A percentile compares a stretch with the other conserved stretches of the same genome.
These are phyloP conservation scores for Himantopus leucocephalus DNA, from an alignment of 2,113 vertebrate species.

Conservation along the genomic window DNA sequence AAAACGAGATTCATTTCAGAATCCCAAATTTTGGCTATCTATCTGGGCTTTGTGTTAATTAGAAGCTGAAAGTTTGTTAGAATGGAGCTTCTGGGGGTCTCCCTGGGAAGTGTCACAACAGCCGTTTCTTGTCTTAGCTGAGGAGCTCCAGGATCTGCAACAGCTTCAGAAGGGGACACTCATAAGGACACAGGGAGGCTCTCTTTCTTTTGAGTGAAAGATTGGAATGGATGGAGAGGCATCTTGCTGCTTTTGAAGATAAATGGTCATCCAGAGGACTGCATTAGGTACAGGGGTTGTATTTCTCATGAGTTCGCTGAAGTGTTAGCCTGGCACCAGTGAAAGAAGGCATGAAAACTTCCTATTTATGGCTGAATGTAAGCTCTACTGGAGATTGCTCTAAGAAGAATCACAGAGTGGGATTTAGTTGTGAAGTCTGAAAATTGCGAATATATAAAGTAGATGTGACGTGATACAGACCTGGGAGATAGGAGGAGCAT, in stretches of 20 bases:
- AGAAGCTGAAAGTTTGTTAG: not conserved
- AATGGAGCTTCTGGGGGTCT: not conserved
- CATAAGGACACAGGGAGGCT: not conserved
- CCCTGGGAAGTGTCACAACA: not conserved
- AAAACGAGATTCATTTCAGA: not conserved
- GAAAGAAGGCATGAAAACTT: not conserved
- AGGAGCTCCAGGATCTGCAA: not conserved
- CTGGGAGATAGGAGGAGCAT: not conserved
- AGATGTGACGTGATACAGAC: not conserved
- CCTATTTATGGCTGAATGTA: not conserved
- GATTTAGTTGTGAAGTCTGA: not conserved
- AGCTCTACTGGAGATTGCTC: not conserved
- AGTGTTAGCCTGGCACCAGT: not conserved
- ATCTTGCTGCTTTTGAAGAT: not conserved
- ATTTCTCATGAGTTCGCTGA: not conserved
- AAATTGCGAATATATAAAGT: not conserved
- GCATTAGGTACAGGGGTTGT: not conserved
- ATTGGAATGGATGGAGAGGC: not conserved
- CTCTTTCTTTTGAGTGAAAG: not conserved
- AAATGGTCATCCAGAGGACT: not conserved
- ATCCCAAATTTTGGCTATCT: not conserved
- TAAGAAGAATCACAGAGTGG: not conserved
- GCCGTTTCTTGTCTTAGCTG: not conserved
- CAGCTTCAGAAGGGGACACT: not conserved
- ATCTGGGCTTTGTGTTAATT: not conserved